A percentile compares a stretch with the other conserved stretches of the same genome.
Evolutionary conservation across 2,888 invertebrate genomes (phyloP).

Genomic region (Leptura quadrifasciata): DNA sequence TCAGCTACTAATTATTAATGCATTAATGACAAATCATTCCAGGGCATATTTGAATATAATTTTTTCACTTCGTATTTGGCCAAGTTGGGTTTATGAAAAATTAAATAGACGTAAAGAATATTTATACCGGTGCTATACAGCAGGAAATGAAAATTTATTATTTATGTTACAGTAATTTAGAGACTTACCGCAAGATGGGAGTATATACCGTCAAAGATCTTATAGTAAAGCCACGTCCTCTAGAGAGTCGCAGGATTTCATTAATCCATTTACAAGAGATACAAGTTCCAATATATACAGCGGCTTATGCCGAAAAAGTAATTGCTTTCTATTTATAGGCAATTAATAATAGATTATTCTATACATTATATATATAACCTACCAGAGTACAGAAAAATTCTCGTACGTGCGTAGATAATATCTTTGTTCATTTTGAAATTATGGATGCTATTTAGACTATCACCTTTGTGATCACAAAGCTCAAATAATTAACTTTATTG

Average conservation of each 20-base stretch:
- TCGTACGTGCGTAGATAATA: no score
- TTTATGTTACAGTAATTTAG: slow-evolving; percentile 61
- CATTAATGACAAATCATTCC: background rate
- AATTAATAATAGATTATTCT: slow-evolving; percentile 25
- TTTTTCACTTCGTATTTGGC: background rate
- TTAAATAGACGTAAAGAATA: slow-evolving; percentile 11
- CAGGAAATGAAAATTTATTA: slow-evolving; percentile 61
- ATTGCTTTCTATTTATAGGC: slow-evolving; percentile 30
- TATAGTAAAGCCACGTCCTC: slow-evolving; percentile 27
- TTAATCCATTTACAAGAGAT: slow-evolving; percentile 39
- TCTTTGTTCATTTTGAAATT: no score
- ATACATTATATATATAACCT: no score
- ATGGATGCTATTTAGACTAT: no score
- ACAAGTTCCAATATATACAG: slow-evolving; percentile 16
- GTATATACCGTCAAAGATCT: slow-evolving; percentile 38
- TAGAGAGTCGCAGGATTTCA: slow-evolving; percentile 27
- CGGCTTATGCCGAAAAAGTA: slow-evolving; percentile 29
- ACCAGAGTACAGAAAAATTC: no score
- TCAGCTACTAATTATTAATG: no score
- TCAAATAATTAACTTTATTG: no score
- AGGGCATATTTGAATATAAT: background rate
- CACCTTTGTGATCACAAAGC: no score
- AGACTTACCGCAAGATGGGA: slow-evolving; percentile 58
- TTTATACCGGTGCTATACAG: slow-evolving; percentile 15
- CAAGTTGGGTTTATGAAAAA: slow-evolving; percentile 3